Base-by-base conservation (phyloP, 2,113 vertebrate genomes). In the Cariama cristata region DNA sequence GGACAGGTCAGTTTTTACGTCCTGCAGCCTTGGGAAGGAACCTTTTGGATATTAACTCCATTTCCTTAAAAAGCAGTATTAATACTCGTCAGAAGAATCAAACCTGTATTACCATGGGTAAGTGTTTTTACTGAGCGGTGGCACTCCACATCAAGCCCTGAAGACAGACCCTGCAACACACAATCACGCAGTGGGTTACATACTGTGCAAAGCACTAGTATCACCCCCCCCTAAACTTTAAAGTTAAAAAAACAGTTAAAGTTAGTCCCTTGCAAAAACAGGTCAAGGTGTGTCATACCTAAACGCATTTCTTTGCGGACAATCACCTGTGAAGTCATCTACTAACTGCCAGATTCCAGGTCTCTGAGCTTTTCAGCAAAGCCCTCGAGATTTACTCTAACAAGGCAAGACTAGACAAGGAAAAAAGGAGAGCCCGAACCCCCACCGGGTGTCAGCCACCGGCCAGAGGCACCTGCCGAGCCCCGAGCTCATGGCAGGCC, bases 71-170 rank as follows among this genome's bases (percentile, higher is more conserved):
- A 86, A 55, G 26, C 0, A 0, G 5, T 38, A 24, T 5, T 20
- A 47, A 4, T 12, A 9, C 4, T 4, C 21, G 52, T 85, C 17
- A 18, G 42, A 56, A 59, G 60, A 79, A 53, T 38, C 64, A 71
- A 90, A 84, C 49, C 27, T 59, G n/a, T 24, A 80, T 97, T 96
- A 97, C 97, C 98, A 98, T 97, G 80, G 58, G 32, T 27, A 19
- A 32, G 66, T 64, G 21, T 74, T 81, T 81, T 81, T 6, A 35
- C 6, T 33, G 53, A 59, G 59, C 2, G 0, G 75, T 4, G 19
- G 62, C n/a, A 27, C 3, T 62, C 24, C 47, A 32, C 87, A 16
- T 66, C 32, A 18, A 64, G 30, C 33, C 33, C 21, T 19, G 47
- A 7, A 49, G 69, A 40, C 7, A 35, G 66, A 79, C 5, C 79